Conservation (phyloP, 2,797 vertebrate genomes). For the Decapterus maruadsi region DNA sequence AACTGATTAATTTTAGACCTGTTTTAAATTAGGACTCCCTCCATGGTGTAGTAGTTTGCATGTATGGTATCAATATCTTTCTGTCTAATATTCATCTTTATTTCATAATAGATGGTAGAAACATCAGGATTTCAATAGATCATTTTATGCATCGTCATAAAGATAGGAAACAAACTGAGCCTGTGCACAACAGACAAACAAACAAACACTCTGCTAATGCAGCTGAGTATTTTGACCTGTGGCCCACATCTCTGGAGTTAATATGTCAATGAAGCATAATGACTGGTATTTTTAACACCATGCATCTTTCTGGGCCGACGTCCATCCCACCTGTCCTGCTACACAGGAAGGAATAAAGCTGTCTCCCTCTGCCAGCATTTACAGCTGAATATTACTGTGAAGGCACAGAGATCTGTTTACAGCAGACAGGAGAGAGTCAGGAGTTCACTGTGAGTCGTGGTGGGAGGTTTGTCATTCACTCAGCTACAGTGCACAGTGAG, state of each 20-base stretch:
- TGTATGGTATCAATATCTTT: background rate
- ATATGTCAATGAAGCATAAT: slow-evolving; percentile 20
- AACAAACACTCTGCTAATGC: slow-evolving; percentile 11
- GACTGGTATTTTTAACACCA: slow-evolving; percentile 25
- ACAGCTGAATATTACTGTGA: slow-evolving; percentile 4
- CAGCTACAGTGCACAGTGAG: background rate
- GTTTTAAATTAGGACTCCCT: background rate
- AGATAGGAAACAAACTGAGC: background rate
- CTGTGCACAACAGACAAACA: background rate
- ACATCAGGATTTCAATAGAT: background rate
- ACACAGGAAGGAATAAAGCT: background rate
- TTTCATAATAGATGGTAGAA: background rate
- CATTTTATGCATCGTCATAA: background rate
- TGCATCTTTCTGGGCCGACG: background rate
- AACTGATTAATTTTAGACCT: background rate
- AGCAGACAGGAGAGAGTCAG: slow-evolving; percentile 1
- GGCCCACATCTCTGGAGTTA: slow-evolving; percentile 16
- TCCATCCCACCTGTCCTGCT: slow-evolving; percentile 18
- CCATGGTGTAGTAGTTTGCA: background rate
- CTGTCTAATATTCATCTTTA: background rate
- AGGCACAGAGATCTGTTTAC: slow-evolving; percentile 21
- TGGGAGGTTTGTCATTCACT: background rate
- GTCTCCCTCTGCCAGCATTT: background rate
- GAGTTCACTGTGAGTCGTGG: slow-evolving; percentile 13
- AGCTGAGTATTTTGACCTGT: background rate